Conservation (phyloP, 2,888 invertebrate genomes). For the Ptilodon capucinus region DNA sequence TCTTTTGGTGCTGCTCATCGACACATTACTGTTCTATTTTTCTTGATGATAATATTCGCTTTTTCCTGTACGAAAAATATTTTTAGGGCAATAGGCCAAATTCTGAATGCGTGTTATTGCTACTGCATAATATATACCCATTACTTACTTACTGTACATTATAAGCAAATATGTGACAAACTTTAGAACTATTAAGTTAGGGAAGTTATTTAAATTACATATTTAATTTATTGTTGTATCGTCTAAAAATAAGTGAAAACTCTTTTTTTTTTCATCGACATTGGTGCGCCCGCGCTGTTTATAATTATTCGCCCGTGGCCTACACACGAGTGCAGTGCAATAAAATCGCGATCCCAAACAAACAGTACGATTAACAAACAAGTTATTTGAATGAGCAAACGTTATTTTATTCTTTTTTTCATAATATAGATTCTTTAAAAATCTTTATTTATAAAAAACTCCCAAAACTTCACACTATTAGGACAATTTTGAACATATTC, state of each 20-base stretch:
- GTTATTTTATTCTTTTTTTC: too few species aligned
- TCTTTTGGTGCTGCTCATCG: too few species aligned
- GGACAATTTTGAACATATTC: too few species aligned
- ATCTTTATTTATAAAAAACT: too few species aligned
- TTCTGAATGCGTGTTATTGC: not conserved
- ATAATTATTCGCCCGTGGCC: slow-evolving; percentile 58
- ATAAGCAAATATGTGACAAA: too few species aligned
- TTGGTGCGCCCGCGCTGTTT: slow-evolving; percentile 33
- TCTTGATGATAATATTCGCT: not conserved
- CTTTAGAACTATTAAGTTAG: not conserved
- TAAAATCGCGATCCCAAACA: slow-evolving; percentile 33
- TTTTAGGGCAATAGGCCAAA: not conserved
- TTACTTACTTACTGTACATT: too few species aligned
- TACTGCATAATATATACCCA: too few species aligned
- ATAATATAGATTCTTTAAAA: too few species aligned
- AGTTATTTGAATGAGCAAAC: not conserved
- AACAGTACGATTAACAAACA: slow-evolving; percentile 34
- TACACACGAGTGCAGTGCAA: slow-evolving; percentile 34
- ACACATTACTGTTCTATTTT: not conserved
- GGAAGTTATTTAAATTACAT: not conserved
- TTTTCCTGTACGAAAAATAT: not conserved
- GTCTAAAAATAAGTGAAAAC: not conserved
- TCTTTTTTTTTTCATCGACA: too few species aligned
- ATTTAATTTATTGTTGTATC: not conserved
- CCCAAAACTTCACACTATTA: too few species aligned